phyloP scores from a whole-genome alignment of 2,888 invertebrate species.

The Elmis aenea region DNA sequence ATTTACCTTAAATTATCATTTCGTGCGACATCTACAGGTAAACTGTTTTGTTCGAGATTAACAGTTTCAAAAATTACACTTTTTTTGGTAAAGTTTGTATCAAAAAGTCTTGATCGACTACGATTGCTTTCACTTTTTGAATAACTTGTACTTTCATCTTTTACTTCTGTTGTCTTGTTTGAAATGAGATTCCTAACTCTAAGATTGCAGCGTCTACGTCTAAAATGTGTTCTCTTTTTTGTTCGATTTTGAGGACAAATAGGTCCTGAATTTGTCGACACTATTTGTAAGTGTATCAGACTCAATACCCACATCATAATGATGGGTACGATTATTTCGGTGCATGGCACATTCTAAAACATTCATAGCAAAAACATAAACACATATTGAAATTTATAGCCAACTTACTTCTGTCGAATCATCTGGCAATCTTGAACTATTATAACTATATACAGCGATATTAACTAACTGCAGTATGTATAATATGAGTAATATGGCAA shows the following conservation, averaged over 20 bases:
- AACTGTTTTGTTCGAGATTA: too few species aligned
- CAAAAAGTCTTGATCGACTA: too few species aligned
- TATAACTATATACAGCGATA: constrained; percentile 45
- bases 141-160: too few species aligned
- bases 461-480: constrained; percentile 55
- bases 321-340: constrained; percentile 68
- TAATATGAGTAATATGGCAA: constrained; percentile 67
- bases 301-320: constrained; percentile 70
- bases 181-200: too few species aligned
- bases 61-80: too few species aligned
- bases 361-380: too few species aligned
- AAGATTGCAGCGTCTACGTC: constrained; percentile 5
- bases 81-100: too few species aligned
- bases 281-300: constrained; percentile 76
- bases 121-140: too few species aligned
- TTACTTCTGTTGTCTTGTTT: too few species aligned
- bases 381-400: neutral
- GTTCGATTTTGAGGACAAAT: constrained; percentile 3
- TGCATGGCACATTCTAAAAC: constrained; percentile 55
- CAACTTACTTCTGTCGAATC: constrained; percentile 29
- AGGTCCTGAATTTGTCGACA: constrained; percentile 46
- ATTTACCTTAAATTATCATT: too few species aligned
- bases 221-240: constrained; percentile 9
- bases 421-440: constrained; percentile 31
- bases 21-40: too few species aligned